Base-by-base conservation (phyloP, 2,888 invertebrate genomes). In the Hybos culiciformis region DNA sequence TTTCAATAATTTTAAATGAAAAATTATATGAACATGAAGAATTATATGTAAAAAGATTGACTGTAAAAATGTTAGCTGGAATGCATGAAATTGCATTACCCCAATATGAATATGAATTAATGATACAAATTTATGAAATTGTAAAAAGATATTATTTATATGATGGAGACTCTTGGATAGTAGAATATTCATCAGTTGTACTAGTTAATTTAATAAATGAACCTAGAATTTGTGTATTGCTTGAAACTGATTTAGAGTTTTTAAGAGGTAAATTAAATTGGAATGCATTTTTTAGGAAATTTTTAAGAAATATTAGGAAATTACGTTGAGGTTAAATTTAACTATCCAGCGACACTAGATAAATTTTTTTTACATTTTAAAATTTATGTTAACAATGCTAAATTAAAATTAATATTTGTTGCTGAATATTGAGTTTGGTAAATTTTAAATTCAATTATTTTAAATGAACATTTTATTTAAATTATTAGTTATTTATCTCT, bases 141-240 rank as follows among this genome's bases (percentile, higher is more conserved):
- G n/a, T 41, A 9, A 17, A 24, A 17, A 12, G 19, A 1, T 26
- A 38, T 15, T 49, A 46, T 26, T 9, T 37, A 7, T 17, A 37
- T 11, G 6, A 2, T 5, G 29, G 12, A 9, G 46, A 49, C 21
- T 24, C 26, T 36, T 47, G 44, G 14, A 23, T 47, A 4, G 14
- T 47, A 1, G 48, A 49, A 34, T 49, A 45, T 29, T 34, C 45
- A 5, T 31, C 47, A 5, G 9, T 40, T 14, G 32, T 44, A 18
- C 17, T 49, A 1, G 26, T 33, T 12, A 38, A 34, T 18, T 18
- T 49, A 11, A 18, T 40, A 5, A n/a, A 39, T 4, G 46, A 49
- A 18, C 48, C 48, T 9, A 21, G 43, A 20, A 19, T 44, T 23
- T 45, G 40, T 34, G 24, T 26, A 2, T 20, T 9, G 5, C 21